A percentile compares a stretch with the other conserved stretches of the same genome.
phyloP scores from a whole-genome alignment of 2,888 invertebrate genomes.

The Candidula unifasciata region DNA sequence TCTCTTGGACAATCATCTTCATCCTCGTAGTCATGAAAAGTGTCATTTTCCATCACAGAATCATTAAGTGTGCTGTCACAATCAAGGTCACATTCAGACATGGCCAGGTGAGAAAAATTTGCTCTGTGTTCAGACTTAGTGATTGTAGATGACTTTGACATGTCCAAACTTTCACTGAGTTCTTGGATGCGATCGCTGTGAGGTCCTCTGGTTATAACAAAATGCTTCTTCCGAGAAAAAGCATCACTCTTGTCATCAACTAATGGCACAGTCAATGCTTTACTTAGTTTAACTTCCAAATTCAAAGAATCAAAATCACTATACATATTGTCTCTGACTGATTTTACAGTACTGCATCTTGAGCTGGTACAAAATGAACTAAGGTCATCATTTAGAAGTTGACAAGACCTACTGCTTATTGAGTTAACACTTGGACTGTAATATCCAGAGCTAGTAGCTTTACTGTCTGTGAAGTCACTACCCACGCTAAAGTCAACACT shows the following conservation, averaged over 20 bases:
- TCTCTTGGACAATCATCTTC: slow-evolving; percentile 5
- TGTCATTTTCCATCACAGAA: background rate
- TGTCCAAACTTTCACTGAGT: background rate
- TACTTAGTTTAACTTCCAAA: background rate
- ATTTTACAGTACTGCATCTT: background rate
- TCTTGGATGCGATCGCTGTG: slow-evolving; percentile 23
- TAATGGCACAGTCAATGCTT: background rate
- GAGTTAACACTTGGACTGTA: slow-evolving; percentile 7
- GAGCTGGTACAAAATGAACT: slow-evolving; percentile 10
- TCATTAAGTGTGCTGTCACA: slow-evolving; percentile 9
- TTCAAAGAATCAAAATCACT: background rate
- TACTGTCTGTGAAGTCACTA: slow-evolving; percentile 6
- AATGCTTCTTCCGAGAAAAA: slow-evolving; percentile 22
- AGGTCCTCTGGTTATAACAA: slow-evolving; percentile 37
- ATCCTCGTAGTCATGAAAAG: slow-evolving; percentile 13
- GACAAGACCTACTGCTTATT: background rate
- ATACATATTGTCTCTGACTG: background rate
- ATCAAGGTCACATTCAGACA: slow-evolving; percentile 32
- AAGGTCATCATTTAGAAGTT: background rate
- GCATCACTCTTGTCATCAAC: slow-evolving; percentile 4
- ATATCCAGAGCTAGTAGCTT: slow-evolving; percentile 27
- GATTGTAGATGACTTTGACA: slow-evolving; percentile 1
- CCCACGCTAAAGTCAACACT: slow-evolving; percentile 30
- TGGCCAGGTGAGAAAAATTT: background rate
- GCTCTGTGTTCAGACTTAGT: background rate